Evolutionary conservation across 2,888 invertebrate species (phyloP), one percentile per base, ranked within the genome.

Genomic region (Parasteatoda lunata): DNA sequence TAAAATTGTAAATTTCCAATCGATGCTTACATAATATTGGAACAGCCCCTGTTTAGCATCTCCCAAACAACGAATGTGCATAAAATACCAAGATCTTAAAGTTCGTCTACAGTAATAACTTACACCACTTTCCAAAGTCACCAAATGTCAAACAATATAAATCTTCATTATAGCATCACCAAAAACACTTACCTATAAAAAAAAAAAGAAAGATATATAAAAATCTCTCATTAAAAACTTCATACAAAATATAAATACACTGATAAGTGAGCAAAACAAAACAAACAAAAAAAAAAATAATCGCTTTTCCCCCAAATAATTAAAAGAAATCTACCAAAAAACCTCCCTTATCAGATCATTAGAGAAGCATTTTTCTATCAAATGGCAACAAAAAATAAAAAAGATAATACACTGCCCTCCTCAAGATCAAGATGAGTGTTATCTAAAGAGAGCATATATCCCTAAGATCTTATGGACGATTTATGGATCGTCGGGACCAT

Each of bases 271-370:
- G n/a, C n/a, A 59, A n/a, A 59, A 59, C 59, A 59, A n/a, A 9
- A 59, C 59, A 59, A 7, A n/a, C 54, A 59, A 9, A 13, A 7
- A n/a, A 59, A 59, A 7, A 13, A 30, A 30, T 13, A 7, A 59
- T 59, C n/a, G 59, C 59, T 59, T 59, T 30, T 30, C 8, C 59
- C 59, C 11, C 9, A 59, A 59, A 59, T 59, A 59, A 59, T 59
- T 59, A 59, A 59, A 59, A 59, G 59, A 59, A 59, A 51, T 45
- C 54, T 13, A 30, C 70, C 75, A 30, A 66, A 80, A 86, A 80
- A 77, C 79, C 77, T 72, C 80, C 77, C 80, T 85, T 80, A 52
- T 68, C 52, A 52, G 66, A 72, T 80, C 85, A 71, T 85, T 85
- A 86, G 59, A 70, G 66, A n/a, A 54, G 49, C 52, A 59, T 59